Evolutionary conservation across 2,113 vertebrate genomes (phyloP).

Genomic region (Phaethon lepturus): DNA sequence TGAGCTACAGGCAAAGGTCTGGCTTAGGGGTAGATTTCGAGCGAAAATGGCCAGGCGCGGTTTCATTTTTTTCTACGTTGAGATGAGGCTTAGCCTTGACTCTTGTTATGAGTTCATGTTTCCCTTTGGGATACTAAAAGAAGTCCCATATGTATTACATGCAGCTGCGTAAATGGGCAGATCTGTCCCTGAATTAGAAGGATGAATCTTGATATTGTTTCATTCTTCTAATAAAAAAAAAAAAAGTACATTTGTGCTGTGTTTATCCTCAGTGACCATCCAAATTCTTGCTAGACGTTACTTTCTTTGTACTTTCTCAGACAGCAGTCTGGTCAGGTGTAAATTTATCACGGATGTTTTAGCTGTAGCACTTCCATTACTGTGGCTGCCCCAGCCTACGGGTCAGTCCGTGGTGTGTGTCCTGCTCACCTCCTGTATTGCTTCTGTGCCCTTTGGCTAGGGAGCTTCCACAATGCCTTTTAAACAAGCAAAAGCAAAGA

Average conservation of each 20-base stretch:
- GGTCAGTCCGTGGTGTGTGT: background rate
- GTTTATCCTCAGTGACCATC: background rate
- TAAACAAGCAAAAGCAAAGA: background rate
- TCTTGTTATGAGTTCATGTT: background rate
- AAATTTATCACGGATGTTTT: background rate
- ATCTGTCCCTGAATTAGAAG: background rate
- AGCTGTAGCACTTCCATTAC: background rate
- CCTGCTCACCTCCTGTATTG: background rate
- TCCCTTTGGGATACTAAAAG: background rate
- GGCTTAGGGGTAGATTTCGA: background rate
- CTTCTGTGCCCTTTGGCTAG: background rate
- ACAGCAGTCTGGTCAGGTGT: background rate
- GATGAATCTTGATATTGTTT: background rate
- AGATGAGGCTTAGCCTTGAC: background rate
- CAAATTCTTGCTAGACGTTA: background rate
- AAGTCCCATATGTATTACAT: background rate
- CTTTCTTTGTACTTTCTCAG: background rate
- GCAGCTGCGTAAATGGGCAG: background rate
- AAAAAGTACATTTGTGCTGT: rapidly evolving
- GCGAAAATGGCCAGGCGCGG: background rate
- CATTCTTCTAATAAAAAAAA: background rate
- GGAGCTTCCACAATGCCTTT: background rate
- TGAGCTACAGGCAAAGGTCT: background rate
- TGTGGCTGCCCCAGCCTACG: rapidly evolving
- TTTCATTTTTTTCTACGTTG: background rate